A percentile compares a stretch with the other conserved stretches of the same genome.
Evolutionary conservation across 2,888 invertebrate species (phyloP).

Genomic region (Melanophora roralis): DNA sequence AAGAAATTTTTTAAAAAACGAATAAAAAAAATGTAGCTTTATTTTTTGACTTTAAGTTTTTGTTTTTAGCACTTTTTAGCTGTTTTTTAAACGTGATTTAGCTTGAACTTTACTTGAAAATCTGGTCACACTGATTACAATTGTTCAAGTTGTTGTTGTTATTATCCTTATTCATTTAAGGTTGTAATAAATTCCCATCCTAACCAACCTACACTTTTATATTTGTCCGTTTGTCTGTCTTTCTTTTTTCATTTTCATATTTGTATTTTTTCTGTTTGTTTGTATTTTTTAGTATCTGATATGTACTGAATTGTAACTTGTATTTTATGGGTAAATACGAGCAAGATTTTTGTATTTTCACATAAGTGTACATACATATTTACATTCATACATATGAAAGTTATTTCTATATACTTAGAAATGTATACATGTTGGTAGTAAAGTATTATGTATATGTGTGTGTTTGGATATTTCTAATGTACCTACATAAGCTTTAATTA

Average conservation of each 20-base stretch:
- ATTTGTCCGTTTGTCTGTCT: neutral
- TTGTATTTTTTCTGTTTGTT: constrained; percentile 37
- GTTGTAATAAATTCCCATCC: constrained; percentile 32
- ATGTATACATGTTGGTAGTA: neutral
- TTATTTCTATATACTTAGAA: neutral
- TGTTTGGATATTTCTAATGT: neutral
- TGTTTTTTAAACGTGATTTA: too few relatives aligned
- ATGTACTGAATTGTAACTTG: constrained; percentile 14
- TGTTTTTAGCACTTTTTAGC: too few relatives aligned
- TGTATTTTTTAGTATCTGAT: neutral
- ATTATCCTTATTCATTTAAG: constrained; percentile 38
- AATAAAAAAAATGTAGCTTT: too few relatives aligned
- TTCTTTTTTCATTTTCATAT: constrained; percentile 5
- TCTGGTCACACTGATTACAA: too few relatives aligned
- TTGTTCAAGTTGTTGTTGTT: constrained; percentile 15
- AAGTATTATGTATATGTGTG: neutral
- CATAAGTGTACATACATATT: neutral
- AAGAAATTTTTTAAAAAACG: too few relatives aligned
- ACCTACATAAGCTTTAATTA: constrained; percentile 28
- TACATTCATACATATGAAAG: neutral
- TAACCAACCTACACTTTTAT: neutral
- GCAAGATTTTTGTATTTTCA: neutral
- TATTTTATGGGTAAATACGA: constrained; percentile 42
- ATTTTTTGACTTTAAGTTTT: too few relatives aligned
- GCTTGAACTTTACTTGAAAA: too few relatives aligned